These are phyloP conservation scores for Dinocampus coccinellae DNA, from an alignment of 2,888 invertebrate genomes.

Conservation along the genomic window DNA sequence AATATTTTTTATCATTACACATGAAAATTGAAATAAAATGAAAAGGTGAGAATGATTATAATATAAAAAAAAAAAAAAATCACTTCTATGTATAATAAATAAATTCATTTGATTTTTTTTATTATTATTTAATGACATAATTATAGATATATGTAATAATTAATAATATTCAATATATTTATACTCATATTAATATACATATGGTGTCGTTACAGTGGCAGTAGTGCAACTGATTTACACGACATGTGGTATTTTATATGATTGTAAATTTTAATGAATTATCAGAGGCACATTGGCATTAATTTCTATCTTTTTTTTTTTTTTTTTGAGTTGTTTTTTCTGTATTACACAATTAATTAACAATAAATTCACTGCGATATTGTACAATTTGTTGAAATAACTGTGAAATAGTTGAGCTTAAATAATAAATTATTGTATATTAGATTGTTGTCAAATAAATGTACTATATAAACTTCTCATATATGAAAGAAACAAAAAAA, in stretches of 20 bases:
- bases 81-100: no score
- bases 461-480: background rate
- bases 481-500: background rate
- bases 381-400: background rate
- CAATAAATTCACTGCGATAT: background rate
- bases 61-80: background rate
- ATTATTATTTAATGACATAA: slow-evolving; percentile 3
- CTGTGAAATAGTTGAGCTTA: background rate
- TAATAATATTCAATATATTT: slow-evolving; percentile 1
- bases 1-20: no score
- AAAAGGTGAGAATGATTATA: background rate
- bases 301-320: background rate
- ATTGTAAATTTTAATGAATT: background rate
- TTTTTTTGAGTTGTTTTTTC: background rate
- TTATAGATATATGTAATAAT: background rate
- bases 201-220: background rate
- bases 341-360: background rate
- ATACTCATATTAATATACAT: background rate
- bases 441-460: background rate
- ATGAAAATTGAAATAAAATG: background rate
- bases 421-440: background rate
- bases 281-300: slow-evolving; percentile 10
- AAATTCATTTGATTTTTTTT: background rate
- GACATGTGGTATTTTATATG: background rate
- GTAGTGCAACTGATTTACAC: background rate